Conservation (phyloP, 1,140 invertebrate genomes). For the Micrasema minimum region DNA sequence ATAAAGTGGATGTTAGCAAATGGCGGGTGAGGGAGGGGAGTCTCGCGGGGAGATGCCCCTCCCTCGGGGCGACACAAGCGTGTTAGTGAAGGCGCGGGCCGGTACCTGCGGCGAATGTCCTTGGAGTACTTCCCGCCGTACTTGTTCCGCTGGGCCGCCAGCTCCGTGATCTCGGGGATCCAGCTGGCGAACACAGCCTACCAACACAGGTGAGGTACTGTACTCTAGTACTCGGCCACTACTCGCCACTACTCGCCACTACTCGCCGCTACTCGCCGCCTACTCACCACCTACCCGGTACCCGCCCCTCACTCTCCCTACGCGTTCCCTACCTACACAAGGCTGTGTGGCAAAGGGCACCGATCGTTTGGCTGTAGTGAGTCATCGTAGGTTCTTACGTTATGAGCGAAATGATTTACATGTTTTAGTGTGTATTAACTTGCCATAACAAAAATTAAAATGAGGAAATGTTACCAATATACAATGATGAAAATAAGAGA, state of each 20-base stretch:
- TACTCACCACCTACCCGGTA: neutral
- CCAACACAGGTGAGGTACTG: constrained; percentile 61
- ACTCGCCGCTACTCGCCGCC: constrained; percentile 1
- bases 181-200: constrained; percentile 99
- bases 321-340: constrained; percentile 42
- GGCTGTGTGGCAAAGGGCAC: constrained; percentile 54
- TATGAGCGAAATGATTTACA: constrained; percentile 45
- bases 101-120: constrained; percentile 97
- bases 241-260: constrained; percentile 14
- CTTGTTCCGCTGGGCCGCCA: constrained; percentile 96
- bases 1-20: constrained; percentile 51
- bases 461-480: constrained; percentile 24
- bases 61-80: constrained; percentile 57
- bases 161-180: constrained; percentile 99
- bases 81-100: constrained; percentile 60
- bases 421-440: constrained; percentile 43
- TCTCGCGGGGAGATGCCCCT: constrained; percentile 57
- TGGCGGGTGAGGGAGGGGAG: constrained; percentile 36
- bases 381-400: constrained; percentile 55
- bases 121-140: constrained; percentile 98
- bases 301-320: constrained; percentile 9
- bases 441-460: constrained; percentile 47
- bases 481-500: constrained; percentile 10
- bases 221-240: constrained; percentile 41
- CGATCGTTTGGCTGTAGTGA: constrained; percentile 54